phyloP scores from a whole-genome alignment of 35 echinoderm and acorn worm genomes.

The Apostichopus japonicus region DNA sequence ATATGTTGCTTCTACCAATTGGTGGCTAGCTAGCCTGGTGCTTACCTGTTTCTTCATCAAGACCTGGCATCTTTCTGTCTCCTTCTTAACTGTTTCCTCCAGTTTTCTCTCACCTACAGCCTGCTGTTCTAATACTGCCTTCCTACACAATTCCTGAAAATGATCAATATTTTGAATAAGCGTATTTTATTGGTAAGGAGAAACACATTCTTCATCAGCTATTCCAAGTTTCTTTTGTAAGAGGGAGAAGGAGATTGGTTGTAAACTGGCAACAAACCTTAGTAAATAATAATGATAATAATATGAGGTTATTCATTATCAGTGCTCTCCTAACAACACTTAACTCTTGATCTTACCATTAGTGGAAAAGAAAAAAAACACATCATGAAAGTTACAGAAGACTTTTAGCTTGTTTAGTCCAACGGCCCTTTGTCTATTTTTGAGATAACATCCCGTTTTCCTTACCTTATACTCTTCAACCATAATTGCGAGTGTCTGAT shows the following conservation, averaged over 20 bases:
- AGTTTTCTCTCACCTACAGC: conserved; percentile 79
- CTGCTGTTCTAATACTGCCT: conserved; percentile 88
- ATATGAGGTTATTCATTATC: too few relatives aligned
- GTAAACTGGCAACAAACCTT: too few relatives aligned
- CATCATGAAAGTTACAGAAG: too few relatives aligned
- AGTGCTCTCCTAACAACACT: too few relatives aligned
- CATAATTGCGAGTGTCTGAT: conserved; percentile 90
- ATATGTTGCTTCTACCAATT: too few relatives aligned
- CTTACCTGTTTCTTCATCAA: conserved; percentile 81
- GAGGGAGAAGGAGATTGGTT: too few relatives aligned
- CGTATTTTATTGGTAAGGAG: not conserved
- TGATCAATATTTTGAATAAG: not conserved
- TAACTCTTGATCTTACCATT: too few relatives aligned
- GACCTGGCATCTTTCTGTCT: conserved; percentile 76
- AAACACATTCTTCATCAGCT: not conserved
- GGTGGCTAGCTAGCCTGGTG: too few relatives aligned
- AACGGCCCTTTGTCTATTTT: not conserved
- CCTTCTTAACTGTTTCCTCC: conserved; percentile 67
- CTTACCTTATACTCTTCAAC: conserved; percentile 98
- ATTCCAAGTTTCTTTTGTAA: too few relatives aligned
- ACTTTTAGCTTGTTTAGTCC: not conserved
- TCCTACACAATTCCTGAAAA: conserved; percentile 88
- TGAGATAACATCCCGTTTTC: not conserved
- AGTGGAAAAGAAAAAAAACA: too few relatives aligned
- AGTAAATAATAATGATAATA: too few relatives aligned